Conservation (phyloP, 2,888 invertebrate species). For the Rhorus exstirpatorius region DNA sequence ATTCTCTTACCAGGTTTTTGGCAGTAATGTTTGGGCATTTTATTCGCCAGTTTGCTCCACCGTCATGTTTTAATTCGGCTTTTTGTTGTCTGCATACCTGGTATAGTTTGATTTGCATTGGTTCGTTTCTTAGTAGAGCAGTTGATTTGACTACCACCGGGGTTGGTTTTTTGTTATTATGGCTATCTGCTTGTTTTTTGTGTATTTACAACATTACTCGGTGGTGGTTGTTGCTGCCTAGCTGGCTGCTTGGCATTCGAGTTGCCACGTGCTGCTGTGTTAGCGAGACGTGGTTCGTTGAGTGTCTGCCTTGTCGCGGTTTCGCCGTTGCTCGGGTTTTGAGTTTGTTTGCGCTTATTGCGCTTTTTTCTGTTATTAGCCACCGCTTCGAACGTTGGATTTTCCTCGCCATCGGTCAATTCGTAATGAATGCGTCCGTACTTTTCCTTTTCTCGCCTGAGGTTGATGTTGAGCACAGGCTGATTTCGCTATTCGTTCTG, state of each 20-base stretch:
- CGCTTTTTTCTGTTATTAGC: background rate
- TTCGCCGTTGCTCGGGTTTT: background rate
- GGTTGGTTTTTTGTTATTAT: constrained; percentile 26
- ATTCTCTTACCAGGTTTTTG: constrained; percentile 3
- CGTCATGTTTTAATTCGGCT: constrained; percentile 38
- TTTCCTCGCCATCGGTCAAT: background rate
- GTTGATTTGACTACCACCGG: constrained; percentile 35
- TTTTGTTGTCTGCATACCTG: constrained; percentile 25
- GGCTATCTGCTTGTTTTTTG: no score
- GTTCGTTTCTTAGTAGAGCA: constrained; percentile 11
- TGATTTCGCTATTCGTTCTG: background rate
- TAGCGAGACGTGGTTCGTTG: background rate
- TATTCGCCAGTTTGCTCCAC: constrained; percentile 36
- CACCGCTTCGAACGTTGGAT: background rate
- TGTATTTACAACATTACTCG: no score
- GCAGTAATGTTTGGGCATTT: background rate
- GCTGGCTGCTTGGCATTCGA: no score
- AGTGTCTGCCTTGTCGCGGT: background rate
- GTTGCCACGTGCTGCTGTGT: background rate
- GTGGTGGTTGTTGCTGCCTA: background rate
- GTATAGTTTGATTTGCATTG: constrained; percentile 29
- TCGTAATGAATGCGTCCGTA: background rate
- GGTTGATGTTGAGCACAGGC: constrained; percentile 8
- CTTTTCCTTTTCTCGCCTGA: constrained; percentile 11
- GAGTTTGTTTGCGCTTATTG: background rate